Conservation (phyloP, 2,113 vertebrate species). For the Ptyas mucosa region DNA sequence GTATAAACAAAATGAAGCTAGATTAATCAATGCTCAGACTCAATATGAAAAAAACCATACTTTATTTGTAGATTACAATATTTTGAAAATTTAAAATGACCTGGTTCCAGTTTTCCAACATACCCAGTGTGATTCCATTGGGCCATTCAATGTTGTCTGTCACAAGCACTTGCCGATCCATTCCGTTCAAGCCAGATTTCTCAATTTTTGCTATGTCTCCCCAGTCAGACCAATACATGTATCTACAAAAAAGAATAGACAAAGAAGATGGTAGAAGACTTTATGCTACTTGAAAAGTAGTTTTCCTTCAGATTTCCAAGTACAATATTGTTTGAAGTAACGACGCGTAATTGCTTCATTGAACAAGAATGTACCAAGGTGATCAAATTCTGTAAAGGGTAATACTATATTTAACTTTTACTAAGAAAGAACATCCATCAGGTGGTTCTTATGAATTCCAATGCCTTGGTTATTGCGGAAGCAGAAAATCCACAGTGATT, state of each 20-base stretch:
- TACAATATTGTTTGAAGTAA: neutral
- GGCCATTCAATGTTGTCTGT: conserved; percentile 95
- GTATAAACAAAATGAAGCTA: neutral
- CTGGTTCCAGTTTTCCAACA: conserved; percentile 44
- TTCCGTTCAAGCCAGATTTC: conserved; percentile 92
- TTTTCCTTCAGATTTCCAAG: neutral
- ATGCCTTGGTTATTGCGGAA: neutral
- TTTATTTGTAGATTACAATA: neutral
- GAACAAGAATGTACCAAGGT: neutral
- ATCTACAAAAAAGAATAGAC: conserved; percentile 69
- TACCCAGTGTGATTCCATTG: conserved; percentile 95
- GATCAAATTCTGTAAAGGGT: neutral
- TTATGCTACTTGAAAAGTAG: neutral
- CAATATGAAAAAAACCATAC: neutral
- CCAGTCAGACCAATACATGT: conserved; percentile 99
- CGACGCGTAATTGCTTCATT: neutral
- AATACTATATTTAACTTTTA: neutral
- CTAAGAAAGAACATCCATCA: neutral
- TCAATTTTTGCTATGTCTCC: conserved; percentile 92
- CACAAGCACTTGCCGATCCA: conserved; percentile 86
- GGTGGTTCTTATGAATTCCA: neutral
- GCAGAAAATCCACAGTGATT: neutral
- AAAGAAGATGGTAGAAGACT: neutral
- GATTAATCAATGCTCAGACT: neutral
- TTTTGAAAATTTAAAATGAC: neutral